Percentiles rank a stretch among this genome's conserved stretches.
These are phyloP conservation scores for Sarcophaga bullata DNA, from an alignment of 1,140 invertebrate genomes.

Conservation along the genomic window DNA sequence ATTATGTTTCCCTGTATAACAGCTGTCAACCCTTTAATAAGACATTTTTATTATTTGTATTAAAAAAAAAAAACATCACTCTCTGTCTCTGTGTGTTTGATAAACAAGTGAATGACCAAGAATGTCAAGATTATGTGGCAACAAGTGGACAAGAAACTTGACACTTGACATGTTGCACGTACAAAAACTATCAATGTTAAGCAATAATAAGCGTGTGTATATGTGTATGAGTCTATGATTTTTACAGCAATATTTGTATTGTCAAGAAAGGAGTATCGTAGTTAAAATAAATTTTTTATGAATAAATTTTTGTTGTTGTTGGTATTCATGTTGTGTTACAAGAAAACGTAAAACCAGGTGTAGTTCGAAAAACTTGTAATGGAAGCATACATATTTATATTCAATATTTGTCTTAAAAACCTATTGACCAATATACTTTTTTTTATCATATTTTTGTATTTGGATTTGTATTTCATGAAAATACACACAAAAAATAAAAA, in stretches of 20 bases:
- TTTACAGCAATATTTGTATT: neutral
- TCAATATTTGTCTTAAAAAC: neutral
- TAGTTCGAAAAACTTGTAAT: neutral
- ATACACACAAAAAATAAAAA: neutral
- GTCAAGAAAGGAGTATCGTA: neutral
- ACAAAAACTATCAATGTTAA: neutral
- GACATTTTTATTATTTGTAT: no score
- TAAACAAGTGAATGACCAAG: neutral
- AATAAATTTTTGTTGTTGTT: no score
- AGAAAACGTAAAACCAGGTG: neutral
- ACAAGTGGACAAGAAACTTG: neutral
- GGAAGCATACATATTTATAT: neutral
- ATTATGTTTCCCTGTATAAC: no score
- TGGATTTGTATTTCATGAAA: neutral
- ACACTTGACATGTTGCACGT: conserved; percentile 9
- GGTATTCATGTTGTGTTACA: neutral
- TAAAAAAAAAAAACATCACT: no score
- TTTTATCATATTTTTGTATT: neutral
- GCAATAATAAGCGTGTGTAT: no score
- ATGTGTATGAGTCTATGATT: no score
- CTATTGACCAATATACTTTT: conserved; percentile 7
- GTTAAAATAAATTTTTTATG: neutral
- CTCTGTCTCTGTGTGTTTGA: no score
- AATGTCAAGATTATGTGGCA: neutral
- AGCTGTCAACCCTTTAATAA: no score